Evolutionary conservation across 2,113 vertebrate genomes (phyloP).

Genomic region (Antechinus stuartii): DNA sequence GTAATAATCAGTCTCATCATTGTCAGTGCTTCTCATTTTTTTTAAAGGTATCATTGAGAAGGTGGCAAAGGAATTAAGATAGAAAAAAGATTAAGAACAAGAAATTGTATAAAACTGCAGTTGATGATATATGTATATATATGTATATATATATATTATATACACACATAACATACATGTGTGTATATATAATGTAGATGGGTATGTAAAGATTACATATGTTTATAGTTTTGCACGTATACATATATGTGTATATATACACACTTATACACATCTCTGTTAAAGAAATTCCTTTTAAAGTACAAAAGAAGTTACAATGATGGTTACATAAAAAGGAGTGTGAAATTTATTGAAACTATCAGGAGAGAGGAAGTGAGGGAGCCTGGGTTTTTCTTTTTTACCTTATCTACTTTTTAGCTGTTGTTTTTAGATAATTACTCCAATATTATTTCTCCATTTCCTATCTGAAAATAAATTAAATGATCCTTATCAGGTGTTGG

Average conservation of each 20-base stretch:
- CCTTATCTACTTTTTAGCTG: slow-evolving; percentile 13
- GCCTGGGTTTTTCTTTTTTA: slow-evolving; percentile 1
- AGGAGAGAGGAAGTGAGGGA: slow-evolving; percentile 5
- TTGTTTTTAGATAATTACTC: slow-evolving; percentile 11
- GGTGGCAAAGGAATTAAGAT: background rate
- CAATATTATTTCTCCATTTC: slow-evolving; percentile 19
- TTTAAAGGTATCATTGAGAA: background rate
- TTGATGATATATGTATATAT: background rate
- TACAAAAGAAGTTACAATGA: background rate
- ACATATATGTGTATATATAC: background rate
- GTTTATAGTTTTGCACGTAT: background rate
- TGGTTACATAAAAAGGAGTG: background rate
- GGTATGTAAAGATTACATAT: no score
- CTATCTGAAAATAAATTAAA: background rate
- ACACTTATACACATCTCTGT: background rate
- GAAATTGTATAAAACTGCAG: background rate
- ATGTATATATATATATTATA: background rate
- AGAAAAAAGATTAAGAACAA: background rate
- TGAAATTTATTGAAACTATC: background rate
- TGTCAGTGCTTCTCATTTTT: background rate
- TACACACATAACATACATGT: background rate
- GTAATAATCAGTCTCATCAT: slow-evolving; percentile 12
- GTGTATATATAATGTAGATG: background rate
- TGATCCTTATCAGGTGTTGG: background rate
- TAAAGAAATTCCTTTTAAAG: background rate